Base-by-base conservation (phyloP, 1,140 invertebrate genomes). In the Plectrocnemia conspersa region DNA sequence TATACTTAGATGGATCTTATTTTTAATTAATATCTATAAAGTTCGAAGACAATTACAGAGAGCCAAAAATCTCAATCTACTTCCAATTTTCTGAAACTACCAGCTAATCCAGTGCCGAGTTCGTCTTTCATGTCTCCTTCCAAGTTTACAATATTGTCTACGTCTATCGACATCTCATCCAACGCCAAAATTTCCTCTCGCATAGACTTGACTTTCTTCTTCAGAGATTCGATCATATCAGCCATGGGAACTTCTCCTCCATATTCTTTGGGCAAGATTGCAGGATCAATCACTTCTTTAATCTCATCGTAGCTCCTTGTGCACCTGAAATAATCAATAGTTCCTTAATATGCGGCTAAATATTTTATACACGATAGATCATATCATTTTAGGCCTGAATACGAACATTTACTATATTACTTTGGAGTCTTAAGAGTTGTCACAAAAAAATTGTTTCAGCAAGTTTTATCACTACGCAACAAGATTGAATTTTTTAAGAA, bases 201-300 rank as follows among this genome's bases (percentile, higher is more conserved):
- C 33, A 81, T 81, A 44, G 79, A 76, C 42, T 79, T 65, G 11
- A 89, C 64, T 49, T 79, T 79, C 42, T 77, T 72, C 65, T 90
- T 89, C 56, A 88, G 79, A 59, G 77, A 77, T 66, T 83, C 80
- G 48, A 91, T 86, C 86, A 93, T 90, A 19, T 89, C 86, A 7
- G 73, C 73, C 25, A 91, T 67, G 13, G 89, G 86, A 10, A 89
- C 70, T 22, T 82, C 82, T 1, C 89, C 90, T 1, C 89, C 89
- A 64, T 91, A 92, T 67, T 93, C 90, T 66, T 87, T 86, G 1
- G 89, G 90, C 42, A 93, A 68, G 64, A 91, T 88, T 53, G 82
- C 80, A 6, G 80, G 76, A 63, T 89, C 79, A 1, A 92, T 78
- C 48, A 80, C 75, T 47, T 82, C 75, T 33, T 81, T 80, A 15